These are phyloP conservation scores for Amphipyra berbera DNA, from an alignment of 2,888 invertebrate species.

Conservation along the genomic window DNA sequence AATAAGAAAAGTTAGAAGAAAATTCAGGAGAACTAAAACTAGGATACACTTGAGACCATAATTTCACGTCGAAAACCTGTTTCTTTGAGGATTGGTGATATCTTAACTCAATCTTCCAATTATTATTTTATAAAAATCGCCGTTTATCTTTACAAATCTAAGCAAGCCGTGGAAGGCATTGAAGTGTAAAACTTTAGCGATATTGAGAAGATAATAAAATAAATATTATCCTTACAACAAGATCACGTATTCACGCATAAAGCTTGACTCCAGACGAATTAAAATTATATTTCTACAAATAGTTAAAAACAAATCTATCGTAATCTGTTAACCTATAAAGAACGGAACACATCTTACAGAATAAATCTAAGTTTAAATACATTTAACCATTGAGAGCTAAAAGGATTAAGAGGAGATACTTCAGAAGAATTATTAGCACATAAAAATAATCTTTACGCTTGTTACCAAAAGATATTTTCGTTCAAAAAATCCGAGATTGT, in stretches of 20 bases:
- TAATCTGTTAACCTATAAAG: constrained; percentile 11
- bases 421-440: constrained; percentile 27
- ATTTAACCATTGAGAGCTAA: constrained; percentile 5
- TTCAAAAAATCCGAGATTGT: constrained; percentile 5
- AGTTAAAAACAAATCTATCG: neutral
- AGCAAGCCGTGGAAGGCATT: neutral
- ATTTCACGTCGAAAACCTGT: neutral
- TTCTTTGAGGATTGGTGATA: neutral
- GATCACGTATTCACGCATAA: neutral
- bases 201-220: neutral
- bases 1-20: neutral
- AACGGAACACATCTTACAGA: constrained; percentile 4
- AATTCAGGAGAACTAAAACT: neutral
- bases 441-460: constrained; percentile 22
- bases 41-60: neutral
- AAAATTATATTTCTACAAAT: constrained; percentile 7
- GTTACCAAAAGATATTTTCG: constrained; percentile 10
- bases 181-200: neutral
- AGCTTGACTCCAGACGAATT: neutral
- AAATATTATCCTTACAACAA: neutral
- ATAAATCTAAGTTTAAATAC: constrained; percentile 21
- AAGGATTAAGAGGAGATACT: constrained; percentile 22
- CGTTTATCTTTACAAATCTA: constrained; percentile 6
- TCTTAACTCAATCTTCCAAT: neutral
- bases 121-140: neutral